phyloP scores from a whole-genome alignment of 2,797 vertebrate species.

The Alauda arvensis region DNA sequence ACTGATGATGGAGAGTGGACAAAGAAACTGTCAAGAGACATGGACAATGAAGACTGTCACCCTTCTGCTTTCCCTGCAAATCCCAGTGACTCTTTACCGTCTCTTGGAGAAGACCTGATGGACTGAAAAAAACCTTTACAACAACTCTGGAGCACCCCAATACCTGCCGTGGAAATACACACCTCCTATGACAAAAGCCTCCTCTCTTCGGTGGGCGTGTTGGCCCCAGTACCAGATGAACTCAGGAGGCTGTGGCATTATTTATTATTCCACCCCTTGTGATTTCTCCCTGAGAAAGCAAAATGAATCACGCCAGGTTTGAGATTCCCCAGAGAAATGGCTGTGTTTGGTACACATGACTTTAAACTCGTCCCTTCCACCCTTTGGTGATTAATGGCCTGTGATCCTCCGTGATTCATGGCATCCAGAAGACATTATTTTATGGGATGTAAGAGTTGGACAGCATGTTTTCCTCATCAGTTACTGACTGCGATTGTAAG shows the following conservation, averaged over 20 bases:
- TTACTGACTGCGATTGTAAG: background rate
- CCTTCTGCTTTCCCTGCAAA: background rate
- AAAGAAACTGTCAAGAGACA: background rate
- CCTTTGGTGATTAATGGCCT: slow-evolving; percentile 35
- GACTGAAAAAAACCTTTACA: background rate
- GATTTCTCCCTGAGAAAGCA: background rate
- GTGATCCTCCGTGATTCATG: slow-evolving; percentile 11
- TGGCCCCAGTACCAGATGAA: background rate
- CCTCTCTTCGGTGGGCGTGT: background rate
- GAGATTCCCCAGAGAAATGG: slow-evolving; percentile 15
- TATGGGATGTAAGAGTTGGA: slow-evolving; percentile 15
- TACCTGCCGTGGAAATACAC: rapidly evolving
- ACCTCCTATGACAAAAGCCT: background rate
- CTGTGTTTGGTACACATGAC: slow-evolving; percentile 10
- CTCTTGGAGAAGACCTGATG: background rate
- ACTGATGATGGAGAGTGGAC: rapidly evolving
- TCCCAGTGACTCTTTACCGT: background rate
- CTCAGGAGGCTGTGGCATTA: background rate
- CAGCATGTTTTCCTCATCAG: slow-evolving; percentile 58
- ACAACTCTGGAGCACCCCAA: rapidly evolving
- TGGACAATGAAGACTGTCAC: background rate
- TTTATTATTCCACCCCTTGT: background rate
- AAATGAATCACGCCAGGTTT: slow-evolving; percentile 28
- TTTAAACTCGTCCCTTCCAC: slow-evolving; percentile 13
- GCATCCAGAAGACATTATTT: slow-evolving; percentile 38